Evolutionary conservation across 2,888 invertebrate species (phyloP).

Genomic region (Acleris laterana): DNA sequence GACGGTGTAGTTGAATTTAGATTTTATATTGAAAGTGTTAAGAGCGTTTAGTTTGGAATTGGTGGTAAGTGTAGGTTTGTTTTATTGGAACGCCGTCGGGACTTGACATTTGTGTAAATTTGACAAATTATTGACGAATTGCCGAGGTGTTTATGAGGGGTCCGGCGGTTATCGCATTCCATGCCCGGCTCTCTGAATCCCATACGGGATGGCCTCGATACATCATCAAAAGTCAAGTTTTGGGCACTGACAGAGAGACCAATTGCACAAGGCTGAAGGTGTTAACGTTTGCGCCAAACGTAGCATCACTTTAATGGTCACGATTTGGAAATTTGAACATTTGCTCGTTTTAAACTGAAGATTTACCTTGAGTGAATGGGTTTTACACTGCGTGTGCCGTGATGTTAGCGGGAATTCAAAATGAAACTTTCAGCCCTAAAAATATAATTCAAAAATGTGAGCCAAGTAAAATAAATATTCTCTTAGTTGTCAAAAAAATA

Average conservation of each 20-base stretch:
- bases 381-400: too few species aligned
- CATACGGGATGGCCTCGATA: too few species aligned
- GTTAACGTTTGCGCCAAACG: slow-evolving; percentile 10
- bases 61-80: slow-evolving; percentile 8
- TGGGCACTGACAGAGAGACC: background rate
- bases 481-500: too few species aligned
- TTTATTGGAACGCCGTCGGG: slow-evolving; percentile 5
- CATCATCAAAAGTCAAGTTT: too few species aligned
- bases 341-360: background rate
- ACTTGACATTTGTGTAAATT: slow-evolving; percentile 32
- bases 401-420: too few species aligned
- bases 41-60: background rate
- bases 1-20: slow-evolving; percentile 2
- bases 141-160: slow-evolving; percentile 24
- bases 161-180: slow-evolving; percentile 4
- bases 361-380: background rate
- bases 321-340: background rate
- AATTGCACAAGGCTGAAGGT: slow-evolving; percentile 6
- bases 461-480: too few species aligned
- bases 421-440: too few species aligned
- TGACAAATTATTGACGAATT: slow-evolving; percentile 35
- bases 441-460: too few species aligned
- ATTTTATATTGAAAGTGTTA: slow-evolving; percentile 12
- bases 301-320: slow-evolving; percentile 8
- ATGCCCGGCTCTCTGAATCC: background rate